Evolutionary conservation across 1,140 invertebrate species (phyloP).

Genomic region (Formica exsecta): DNA sequence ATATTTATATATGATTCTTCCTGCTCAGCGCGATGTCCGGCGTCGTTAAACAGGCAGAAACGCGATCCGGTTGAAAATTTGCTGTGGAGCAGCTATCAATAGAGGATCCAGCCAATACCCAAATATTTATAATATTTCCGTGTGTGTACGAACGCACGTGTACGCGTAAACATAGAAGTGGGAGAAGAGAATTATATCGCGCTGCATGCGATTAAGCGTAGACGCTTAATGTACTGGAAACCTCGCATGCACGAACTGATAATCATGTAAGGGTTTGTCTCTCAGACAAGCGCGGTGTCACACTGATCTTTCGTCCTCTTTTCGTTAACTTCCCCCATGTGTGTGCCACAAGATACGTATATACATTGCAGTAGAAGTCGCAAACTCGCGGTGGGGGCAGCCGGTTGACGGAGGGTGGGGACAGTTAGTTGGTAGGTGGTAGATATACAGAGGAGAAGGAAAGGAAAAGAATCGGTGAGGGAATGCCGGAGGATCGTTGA

Average conservation of each 20-base stretch:
- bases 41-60: background rate
- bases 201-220: background rate
- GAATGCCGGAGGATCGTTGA: no score
- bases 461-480: slow-evolving; percentile 32
- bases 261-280: slow-evolving; percentile 29
- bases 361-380: slow-evolving; percentile 22
- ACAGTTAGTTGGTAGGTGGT: background rate
- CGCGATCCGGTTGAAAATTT: slow-evolving; percentile 19
- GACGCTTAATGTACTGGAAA: slow-evolving; percentile 3
- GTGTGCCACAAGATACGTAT: slow-evolving; percentile 46
- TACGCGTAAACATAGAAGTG: slow-evolving; percentile 1
- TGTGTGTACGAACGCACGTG: background rate
- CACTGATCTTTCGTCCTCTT: slow-evolving; percentile 70
- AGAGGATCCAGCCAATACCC: background rate
- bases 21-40: slow-evolving; percentile 10
- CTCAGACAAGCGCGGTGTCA: slow-evolving; percentile 40
- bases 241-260: background rate
- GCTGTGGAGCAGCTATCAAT: background rate
- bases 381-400: slow-evolving; percentile 27
- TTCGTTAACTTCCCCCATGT: slow-evolving; percentile 59
- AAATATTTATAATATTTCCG: background rate
- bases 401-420: slow-evolving; percentile 25
- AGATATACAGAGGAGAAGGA: background rate
- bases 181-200: background rate
- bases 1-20: slow-evolving; percentile 52